Evolutionary conservation across 2,113 vertebrate species (phyloP).

Genomic region (Lampris incognitus): DNA sequence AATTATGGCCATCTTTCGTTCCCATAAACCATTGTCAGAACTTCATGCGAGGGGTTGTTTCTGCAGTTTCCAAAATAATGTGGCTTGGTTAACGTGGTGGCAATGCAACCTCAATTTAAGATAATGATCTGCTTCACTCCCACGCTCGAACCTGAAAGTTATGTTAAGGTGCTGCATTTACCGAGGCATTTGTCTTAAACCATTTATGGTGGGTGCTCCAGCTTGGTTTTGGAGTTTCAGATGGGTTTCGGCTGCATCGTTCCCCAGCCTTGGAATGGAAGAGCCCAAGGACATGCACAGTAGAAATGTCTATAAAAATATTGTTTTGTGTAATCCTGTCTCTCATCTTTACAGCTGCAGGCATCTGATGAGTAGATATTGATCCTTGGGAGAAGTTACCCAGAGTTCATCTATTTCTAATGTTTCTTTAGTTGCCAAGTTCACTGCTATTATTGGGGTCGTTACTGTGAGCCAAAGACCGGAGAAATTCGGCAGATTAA

Average conservation of each 20-base stretch:
- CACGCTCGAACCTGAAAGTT: constrained; percentile 13
- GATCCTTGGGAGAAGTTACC: constrained; percentile 54
- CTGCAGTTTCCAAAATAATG: constrained; percentile 22
- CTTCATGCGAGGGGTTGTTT: not conserved
- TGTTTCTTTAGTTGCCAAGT: constrained; percentile 23
- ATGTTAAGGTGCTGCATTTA: not conserved
- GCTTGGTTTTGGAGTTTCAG: constrained; percentile 44
- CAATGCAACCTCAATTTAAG: not conserved
- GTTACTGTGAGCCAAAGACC: constrained; percentile 7
- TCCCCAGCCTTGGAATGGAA: constrained; percentile 28
- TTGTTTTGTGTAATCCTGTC: constrained; percentile 41
- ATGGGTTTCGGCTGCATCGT: constrained; percentile 34
- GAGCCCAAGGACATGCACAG: constrained; percentile 50
- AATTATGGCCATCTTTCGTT: constrained; percentile 5
- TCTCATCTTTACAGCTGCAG: constrained; percentile 55
- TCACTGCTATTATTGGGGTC: constrained; percentile 19
- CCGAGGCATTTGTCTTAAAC: not conserved
- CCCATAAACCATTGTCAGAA: constrained; percentile 7
- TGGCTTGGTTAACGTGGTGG: constrained; percentile 19
- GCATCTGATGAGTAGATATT: constrained; percentile 63
- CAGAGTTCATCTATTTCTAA: constrained; percentile 58
- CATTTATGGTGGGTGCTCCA: constrained; percentile 17
- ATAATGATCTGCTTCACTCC: constrained; percentile 4
- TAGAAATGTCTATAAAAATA: constrained; percentile 48
- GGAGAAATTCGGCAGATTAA: constrained; percentile 5